phyloP scores from a whole-genome alignment of 2,113 vertebrate genomes.

The Hemiprocne comata region DNA sequence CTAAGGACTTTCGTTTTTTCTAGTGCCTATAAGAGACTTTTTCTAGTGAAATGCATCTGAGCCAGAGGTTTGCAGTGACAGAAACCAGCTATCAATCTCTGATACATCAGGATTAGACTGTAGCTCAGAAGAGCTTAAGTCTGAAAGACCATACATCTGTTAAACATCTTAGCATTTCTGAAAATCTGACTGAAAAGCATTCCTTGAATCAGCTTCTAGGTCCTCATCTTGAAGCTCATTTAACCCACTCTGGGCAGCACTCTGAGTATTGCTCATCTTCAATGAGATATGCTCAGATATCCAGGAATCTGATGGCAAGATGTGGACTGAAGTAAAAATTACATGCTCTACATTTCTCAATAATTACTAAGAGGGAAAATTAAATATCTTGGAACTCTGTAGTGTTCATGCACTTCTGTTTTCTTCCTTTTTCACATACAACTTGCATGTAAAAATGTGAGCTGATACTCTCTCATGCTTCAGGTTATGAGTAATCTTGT shows the following conservation, averaged over 20 bases:
- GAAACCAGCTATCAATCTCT: background rate
- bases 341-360: background rate
- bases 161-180: conserved; percentile 20
- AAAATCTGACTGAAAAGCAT: background rate
- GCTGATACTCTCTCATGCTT: background rate
- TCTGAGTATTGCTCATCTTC: background rate
- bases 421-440: background rate
- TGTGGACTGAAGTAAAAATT: background rate
- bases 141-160: conserved; percentile 5
- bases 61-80: background rate
- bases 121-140: conserved; percentile 17
- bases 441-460: background rate
- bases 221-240: background rate
- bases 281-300: background rate
- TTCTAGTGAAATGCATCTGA: background rate
- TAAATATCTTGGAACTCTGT: background rate
- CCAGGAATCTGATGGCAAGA: background rate
- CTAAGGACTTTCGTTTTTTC: background rate
- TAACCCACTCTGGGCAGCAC: background rate
- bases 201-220: background rate
- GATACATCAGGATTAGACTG: background rate
- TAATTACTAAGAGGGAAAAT: background rate
- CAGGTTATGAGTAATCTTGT: background rate
- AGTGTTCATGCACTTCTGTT: background rate
- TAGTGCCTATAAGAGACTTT: background rate